A percentile compares a stretch with the other conserved stretches of the same genome.
phyloP scores from a whole-genome alignment of 2,113 vertebrate genomes.

The Microcebus griseorufus region DNA sequence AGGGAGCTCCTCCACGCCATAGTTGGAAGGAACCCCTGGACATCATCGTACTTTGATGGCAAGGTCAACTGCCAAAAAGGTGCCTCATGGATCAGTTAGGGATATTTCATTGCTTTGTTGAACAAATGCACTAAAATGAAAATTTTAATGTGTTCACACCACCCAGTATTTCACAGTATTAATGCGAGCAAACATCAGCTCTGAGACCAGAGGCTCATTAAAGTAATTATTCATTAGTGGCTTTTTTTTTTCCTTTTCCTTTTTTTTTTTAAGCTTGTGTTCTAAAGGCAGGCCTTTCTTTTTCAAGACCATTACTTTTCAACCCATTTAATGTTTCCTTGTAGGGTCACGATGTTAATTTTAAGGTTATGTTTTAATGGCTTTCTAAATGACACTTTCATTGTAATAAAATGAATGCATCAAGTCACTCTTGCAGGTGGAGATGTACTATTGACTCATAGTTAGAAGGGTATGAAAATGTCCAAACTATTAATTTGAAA shows the following conservation, averaged over 20 bases:
- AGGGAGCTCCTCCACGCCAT: background rate
- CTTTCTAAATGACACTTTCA: slow-evolving; percentile 76
- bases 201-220: slow-evolving; percentile 51
- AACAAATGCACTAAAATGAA: slow-evolving; percentile 14
- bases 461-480: slow-evolving; percentile 68
- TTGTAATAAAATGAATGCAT: slow-evolving; percentile 56
- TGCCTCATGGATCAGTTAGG: background rate
- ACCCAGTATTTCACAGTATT: slow-evolving; percentile 37
- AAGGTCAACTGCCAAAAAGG: background rate
- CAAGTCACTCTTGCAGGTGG: slow-evolving; percentile 73
- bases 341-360: slow-evolving; percentile 77
- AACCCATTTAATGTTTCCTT: slow-evolving; percentile 73
- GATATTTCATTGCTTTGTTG: background rate
- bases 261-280: background rate
- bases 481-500: slow-evolving; percentile 71
- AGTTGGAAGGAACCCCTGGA: background rate
- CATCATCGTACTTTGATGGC: background rate
- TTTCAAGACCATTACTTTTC: slow-evolving; percentile 74
- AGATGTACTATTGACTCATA: slow-evolving; percentile 69
- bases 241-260: background rate
- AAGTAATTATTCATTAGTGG: slow-evolving; percentile 76
- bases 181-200: slow-evolving; percentile 32
- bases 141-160: slow-evolving; percentile 2
- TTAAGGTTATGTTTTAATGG: slow-evolving; percentile 80
- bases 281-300: slow-evolving; percentile 66